Evolutionary conservation across 35 echinoderm and acorn worm genomes (phyloP), one percentile per base, ranked within the genome.

Genomic region (Hemicentrotus pulcherrimus): DNA sequence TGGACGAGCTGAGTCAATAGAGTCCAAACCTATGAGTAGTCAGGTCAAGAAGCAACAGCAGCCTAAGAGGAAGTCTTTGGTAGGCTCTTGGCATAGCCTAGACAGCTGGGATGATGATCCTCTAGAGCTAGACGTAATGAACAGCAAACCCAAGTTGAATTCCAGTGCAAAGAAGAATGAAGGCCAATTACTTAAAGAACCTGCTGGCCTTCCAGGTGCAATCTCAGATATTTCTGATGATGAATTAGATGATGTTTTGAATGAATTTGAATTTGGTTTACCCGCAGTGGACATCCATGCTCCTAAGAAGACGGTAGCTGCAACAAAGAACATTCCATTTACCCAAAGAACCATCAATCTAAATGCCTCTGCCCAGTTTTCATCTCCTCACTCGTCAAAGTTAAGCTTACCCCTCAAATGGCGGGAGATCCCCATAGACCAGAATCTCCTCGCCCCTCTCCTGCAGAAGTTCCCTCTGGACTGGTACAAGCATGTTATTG

Each of bases 321-420:
- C 65, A 78, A 78, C 65, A 22, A 90, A 90, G n/a, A 90, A 90
- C n/a, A 93, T 15, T 32, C 91, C 91, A n/a, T 31, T 71, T 24
- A 16, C 59, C 60, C 33, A 46, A 50, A 48, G 60, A 85, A 93
- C 91, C 24, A 98, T 99, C 28, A 97, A 97, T 86, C 86, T 99
- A 19, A 94, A 96, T 28, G 90, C 96, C 47, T 99, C 98, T 30
- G 86, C 97, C 9, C 98, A 98, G 94, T 99, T 99, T 78, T 95
- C 90, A 9, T 99, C 98, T 15, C 91, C 94, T 92, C 94, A 99
- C 58, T 99, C 98, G 32, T 99, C 98, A 24, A 99, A 95, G 92
- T 93, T 99, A 31, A 99, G 98, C 85, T 95, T 99, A 33, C 98
- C 98, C 32, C 96, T 99, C 16, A 99, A 99, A 95, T 99, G 98